phyloP scores from a whole-genome alignment of 2,113 vertebrate genomes.

The Leiothrix lutea region DNA sequence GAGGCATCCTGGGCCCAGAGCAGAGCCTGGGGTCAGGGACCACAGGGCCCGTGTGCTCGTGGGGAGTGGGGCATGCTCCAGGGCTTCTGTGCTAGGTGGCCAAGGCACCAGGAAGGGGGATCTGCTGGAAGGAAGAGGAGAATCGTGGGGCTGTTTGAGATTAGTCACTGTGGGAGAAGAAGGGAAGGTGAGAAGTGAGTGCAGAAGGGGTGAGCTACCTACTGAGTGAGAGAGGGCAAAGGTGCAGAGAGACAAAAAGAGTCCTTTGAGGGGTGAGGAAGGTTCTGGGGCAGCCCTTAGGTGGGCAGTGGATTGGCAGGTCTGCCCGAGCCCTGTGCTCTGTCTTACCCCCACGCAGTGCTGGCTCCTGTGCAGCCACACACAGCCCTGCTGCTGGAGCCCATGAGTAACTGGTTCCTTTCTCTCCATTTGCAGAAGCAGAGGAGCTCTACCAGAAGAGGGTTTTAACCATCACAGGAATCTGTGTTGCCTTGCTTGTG shows the following conservation, averaged over 20 bases:
- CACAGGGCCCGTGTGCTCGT: background rate
- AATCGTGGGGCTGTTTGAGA: background rate
- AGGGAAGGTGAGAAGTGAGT: background rate
- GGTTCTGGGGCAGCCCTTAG: background rate
- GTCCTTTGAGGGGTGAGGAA: background rate
- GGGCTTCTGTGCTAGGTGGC: background rate
- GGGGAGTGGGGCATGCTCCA: background rate
- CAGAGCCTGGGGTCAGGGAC: constrained; percentile 4
- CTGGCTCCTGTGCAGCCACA: constrained; percentile 16
- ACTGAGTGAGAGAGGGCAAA: background rate
- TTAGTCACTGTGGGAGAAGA: background rate
- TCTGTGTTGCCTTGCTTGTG: constrained; percentile 95
- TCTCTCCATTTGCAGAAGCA: constrained; percentile 85
- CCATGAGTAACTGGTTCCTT: background rate
- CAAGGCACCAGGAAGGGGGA: background rate
- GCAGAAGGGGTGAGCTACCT: background rate
- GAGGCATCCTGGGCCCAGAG: constrained; percentile 15
- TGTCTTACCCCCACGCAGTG: background rate
- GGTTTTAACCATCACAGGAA: constrained; percentile 97
- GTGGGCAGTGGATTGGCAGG: background rate
- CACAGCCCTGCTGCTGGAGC: background rate
- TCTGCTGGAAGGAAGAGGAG: background rate
- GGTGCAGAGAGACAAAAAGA: background rate
- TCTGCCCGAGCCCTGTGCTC: background rate
- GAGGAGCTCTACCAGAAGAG: constrained; percentile 99